A percentile compares a stretch with the other conserved stretches of the same genome.
Conservation (phyloP, 2,888 invertebrate species). For the Eurois occulta region DNA sequence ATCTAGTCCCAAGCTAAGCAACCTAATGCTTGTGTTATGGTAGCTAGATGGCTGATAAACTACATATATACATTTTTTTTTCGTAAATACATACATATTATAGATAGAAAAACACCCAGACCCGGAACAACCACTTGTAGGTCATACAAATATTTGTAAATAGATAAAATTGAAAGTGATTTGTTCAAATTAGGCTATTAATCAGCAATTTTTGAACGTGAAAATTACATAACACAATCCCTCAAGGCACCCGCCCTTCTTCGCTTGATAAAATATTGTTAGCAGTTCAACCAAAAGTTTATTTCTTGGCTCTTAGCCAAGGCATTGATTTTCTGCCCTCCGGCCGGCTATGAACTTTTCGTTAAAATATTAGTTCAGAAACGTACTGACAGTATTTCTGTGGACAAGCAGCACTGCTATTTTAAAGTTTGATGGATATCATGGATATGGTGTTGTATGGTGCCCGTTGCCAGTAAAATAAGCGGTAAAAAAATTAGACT, state of each 20-base stretch:
- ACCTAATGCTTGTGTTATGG: too few relatives aligned
- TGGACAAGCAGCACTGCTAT: not conserved
- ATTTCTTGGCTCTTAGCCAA: not conserved
- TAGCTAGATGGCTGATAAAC: too few relatives aligned
- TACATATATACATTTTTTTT: too few relatives aligned
- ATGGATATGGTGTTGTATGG: too few relatives aligned
- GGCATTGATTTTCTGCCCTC: not conserved
- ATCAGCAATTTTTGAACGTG: not conserved
- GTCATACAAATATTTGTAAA: too few relatives aligned
- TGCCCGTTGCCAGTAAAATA: not conserved
- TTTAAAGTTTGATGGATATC: not conserved
- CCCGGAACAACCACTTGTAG: too few relatives aligned
- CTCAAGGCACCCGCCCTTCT: not conserved
- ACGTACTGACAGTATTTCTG: not conserved
- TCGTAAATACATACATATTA: too few relatives aligned
- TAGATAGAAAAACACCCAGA: too few relatives aligned
- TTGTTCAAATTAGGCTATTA: not conserved
- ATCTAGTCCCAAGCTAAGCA: too few relatives aligned
- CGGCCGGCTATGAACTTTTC: not conserved
- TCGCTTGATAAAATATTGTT: not conserved
- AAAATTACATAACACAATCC: not conserved
- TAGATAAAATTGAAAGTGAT: not conserved
- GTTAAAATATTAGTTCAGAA: not conserved
- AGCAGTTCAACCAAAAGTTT: not conserved
- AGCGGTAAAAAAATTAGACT: not conserved